Evolutionary conservation across 2,888 invertebrate genomes (phyloP), one percentile per base, ranked within the genome.

Genomic region (Orthonevra nobilis): DNA sequence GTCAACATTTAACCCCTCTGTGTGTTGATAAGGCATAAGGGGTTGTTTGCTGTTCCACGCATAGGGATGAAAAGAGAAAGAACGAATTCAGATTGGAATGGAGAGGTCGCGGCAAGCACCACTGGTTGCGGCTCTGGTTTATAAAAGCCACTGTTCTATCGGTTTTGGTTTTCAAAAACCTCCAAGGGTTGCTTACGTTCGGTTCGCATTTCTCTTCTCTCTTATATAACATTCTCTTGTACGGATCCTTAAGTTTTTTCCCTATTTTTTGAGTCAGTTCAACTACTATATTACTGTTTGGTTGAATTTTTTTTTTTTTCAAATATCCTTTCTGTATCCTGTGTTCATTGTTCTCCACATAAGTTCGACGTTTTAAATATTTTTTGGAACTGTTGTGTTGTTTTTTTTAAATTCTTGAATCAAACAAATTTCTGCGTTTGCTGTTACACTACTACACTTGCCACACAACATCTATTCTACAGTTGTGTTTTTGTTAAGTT

Each of bases 121-220:
- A 79, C 79, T 79, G 79, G 79, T 81, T 70, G 77, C 72, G 69
- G 63, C 68, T 70, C 38, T 75, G 61, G 84, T 85, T 85, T 89
- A 89, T 89, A 89, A 87, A 88, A 86, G 85, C 85, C 83, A 83
- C 82, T 84, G 83, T 84, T 84, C 84, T 84, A 83, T 84, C 84
- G 84, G 83, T 83, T 86, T 85, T 85, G 84, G 83, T 85, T 86
- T 86, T 89, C 88, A 89, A 89, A 88, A 87, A 88, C 89, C 88
- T 89, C 87, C 87, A 88, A 89, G 88, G 89, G 88, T 89, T 89
- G 88, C 86, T 88, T 88, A 87, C 87, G 87, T 89, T 88, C 88
- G 89, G 88, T 89, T 89, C 89, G 88, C 88, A 89, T 88, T 88
- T 88, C 88, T 88, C 87, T 87, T 88, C 88, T 88, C 87, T 88